A percentile compares a stretch with the other conserved stretches of the same genome.
These are phyloP conservation scores for Sclerurus mexicanus DNA, from an alignment of 2,113 vertebrate genomes.

Conservation along the genomic window DNA sequence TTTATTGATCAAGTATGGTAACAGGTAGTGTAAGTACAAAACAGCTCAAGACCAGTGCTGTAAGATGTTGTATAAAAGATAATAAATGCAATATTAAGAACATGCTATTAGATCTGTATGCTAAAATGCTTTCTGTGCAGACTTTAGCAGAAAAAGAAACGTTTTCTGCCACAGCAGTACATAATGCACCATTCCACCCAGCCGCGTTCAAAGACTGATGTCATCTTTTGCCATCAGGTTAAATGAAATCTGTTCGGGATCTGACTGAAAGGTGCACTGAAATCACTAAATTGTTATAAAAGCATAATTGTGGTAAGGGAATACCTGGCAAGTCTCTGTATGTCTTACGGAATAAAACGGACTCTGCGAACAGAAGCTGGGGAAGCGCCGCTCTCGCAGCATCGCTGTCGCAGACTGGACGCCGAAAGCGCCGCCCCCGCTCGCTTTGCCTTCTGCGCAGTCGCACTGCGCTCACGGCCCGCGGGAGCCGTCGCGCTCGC, in stretches of 20 bases:
- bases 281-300: neutral
- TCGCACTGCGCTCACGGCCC: neutral
- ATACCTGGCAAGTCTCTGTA: accelerated
- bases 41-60: too few species aligned
- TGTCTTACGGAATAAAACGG: accelerated
- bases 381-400: too few species aligned
- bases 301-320: too few species aligned
- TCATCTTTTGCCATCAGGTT: neutral
- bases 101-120: neutral
- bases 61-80: neutral
- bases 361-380: too few species aligned
- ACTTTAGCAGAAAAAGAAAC: neutral
- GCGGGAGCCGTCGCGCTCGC: neutral
- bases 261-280: neutral
- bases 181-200: accelerated
- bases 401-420: accelerated
- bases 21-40: neutral
- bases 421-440: neutral
- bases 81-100: neutral
- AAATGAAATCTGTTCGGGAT: neutral
- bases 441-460: accelerated
- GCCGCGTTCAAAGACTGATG: accelerated
- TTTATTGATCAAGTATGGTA: neutral
- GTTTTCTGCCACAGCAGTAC: neutral
- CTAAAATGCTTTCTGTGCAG: neutral